phyloP scores from a whole-genome alignment of 2,888 invertebrate genomes.

The Chrysotoxum bicinctum region DNA sequence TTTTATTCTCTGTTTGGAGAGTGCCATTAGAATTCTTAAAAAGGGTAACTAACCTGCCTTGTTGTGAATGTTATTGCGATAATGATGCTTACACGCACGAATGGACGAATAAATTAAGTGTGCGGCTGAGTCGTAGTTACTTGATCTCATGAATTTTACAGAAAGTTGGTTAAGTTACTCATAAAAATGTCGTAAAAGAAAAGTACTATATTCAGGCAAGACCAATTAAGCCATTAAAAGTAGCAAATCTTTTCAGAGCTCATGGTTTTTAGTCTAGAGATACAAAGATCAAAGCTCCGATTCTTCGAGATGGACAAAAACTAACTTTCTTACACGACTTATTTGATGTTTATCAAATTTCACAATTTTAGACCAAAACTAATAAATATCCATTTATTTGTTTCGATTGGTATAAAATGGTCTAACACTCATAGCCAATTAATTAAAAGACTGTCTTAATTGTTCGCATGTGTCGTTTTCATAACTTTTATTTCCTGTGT shows the following conservation, averaged over 20 bases:
- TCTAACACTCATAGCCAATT: not conserved
- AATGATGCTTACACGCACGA: conserved; percentile 33
- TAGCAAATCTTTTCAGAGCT: too few species aligned
- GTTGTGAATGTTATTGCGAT: conserved; percentile 48
- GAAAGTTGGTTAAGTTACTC: too few species aligned
- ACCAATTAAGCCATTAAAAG: too few species aligned
- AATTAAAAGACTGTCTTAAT: too few species aligned
- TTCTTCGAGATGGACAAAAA: too few species aligned
- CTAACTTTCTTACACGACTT: too few species aligned
- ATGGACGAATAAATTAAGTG: not conserved
- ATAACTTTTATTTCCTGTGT: too few species aligned
- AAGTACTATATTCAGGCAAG: too few species aligned
- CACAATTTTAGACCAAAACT: not conserved
- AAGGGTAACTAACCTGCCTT: conserved; percentile 72
- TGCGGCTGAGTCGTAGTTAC: not conserved
- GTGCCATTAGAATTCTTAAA: conserved; percentile 62
- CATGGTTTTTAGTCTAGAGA: not conserved
- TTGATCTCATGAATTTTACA: not conserved
- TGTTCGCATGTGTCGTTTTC: too few species aligned
- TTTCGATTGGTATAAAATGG: not conserved
- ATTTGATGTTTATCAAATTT: too few species aligned
- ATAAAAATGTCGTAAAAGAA: too few species aligned
- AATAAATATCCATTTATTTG: not conserved
- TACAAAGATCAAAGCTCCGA: not conserved
- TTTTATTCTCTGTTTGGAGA: not conserved